Conservation (phyloP, 2,888 invertebrate genomes). For the Holacanthella duospinosa region DNA sequence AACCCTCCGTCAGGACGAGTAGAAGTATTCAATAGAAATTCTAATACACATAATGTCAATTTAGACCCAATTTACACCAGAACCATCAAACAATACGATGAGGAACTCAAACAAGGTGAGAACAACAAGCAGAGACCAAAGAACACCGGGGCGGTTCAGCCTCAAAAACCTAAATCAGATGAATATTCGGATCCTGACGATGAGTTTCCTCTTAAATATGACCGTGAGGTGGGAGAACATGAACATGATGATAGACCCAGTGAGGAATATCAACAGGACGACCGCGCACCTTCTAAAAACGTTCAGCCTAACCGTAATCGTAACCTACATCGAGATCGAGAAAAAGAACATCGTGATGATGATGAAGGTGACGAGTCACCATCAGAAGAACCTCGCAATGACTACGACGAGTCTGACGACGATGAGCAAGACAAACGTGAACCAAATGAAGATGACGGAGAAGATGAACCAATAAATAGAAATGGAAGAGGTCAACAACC, state of each 20-base stretch:
- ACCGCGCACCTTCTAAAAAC: neutral
- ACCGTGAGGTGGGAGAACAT: conserved; percentile 7
- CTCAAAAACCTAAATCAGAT: too few species aligned
- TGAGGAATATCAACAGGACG: neutral
- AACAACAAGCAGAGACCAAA: neutral
- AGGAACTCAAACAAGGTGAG: neutral
- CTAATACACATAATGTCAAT: neutral
- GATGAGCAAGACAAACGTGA: conserved; percentile 8
- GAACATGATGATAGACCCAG: conserved; percentile 1
- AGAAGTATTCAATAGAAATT: neutral
- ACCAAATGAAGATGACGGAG: conserved; percentile 10
- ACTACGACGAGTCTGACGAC: conserved; percentile 9
- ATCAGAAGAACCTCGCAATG: neutral
- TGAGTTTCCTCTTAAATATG: neutral
- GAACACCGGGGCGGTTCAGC: too few species aligned
- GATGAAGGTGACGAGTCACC: conserved; percentile 16
- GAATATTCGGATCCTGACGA: neutral
- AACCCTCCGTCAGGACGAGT: neutral
- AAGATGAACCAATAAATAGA: neutral
- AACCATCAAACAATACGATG: conserved; percentile 34
- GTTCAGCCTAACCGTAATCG: neutral
- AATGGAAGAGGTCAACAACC: neutral
- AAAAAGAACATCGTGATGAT: conserved; percentile 11
- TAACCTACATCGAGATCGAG: neutral
- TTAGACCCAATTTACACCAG: conserved; percentile 35